Base-by-base conservation (phyloP, 2,888 invertebrate genomes). In the Leptothorax acervorum region DNA sequence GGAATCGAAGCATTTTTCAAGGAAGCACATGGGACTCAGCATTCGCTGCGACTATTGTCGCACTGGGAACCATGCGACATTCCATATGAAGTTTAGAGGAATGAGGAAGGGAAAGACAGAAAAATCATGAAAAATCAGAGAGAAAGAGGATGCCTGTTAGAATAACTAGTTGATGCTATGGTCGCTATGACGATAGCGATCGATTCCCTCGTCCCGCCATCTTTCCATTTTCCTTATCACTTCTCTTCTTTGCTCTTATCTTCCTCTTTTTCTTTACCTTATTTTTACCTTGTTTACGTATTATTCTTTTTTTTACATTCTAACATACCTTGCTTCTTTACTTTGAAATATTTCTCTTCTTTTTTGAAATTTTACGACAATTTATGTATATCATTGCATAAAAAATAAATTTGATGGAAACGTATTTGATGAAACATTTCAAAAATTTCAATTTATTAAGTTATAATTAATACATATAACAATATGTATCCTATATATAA, bases 111-210 rank as follows among this genome's bases (percentile, higher is more conserved):
- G 66, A 84, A 79, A 39, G 39, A 3, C 55, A 35, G 45, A 73
- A 62, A 35, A 82, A 53, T 31, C 28, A 51, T 53, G 12, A 63
- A 73, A 81, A 81, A 86, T 82, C 63, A 63, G 31, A 39, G 45
- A 12, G 42, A 82, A 74, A 82, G 81, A 83, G 76, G 71, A 78
- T 85, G 82, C 71, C 60, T 70, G 76, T 68, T 71, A 70, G 76
- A 87, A 84, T 82, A 89, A 87, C 87, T 87, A 88, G 91, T 91
- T 90, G 90, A 91, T 91, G 90, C 88, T 87, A 91, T 91, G 92
- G 92, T 92, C 91, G 91, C 90, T 91, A 92, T 92, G 93, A 91
- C 93, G 92, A 93, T 93, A 92, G 90, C 83, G 92, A 93, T 92
- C 90, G 92, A 92, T 92, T 89, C 87, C 84, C 88, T 87, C 86